phyloP scores from a whole-genome alignment of 2,113 vertebrate genomes.

The Urocolius indicus region DNA sequence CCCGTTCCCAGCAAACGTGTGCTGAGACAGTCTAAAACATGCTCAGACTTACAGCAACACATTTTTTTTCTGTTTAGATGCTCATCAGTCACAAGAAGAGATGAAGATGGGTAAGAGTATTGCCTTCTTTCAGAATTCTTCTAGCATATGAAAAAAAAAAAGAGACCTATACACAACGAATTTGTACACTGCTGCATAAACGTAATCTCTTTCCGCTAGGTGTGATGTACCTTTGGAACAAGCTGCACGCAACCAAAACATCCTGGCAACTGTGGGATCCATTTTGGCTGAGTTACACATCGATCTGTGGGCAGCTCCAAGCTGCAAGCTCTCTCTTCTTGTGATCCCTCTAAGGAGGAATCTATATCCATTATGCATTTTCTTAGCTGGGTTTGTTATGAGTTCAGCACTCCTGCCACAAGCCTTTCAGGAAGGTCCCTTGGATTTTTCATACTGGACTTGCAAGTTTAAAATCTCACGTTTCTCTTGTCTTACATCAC shows the following conservation, averaged over 20 bases:
- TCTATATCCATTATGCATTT: slow-evolving; percentile 19
- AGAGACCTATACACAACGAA: slow-evolving; percentile 45
- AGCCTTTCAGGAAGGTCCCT: slow-evolving; percentile 55
- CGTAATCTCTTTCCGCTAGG: neutral
- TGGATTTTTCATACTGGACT: slow-evolving; percentile 2
- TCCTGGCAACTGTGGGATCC: slow-evolving; percentile 24
- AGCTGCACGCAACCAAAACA: neutral
- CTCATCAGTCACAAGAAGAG: slow-evolving; percentile 45
- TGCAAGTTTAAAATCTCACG: neutral
- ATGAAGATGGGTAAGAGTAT: slow-evolving; percentile 38
- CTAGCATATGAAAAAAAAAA: slow-evolving; percentile 51
- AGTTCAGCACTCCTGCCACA: slow-evolving; percentile 48
- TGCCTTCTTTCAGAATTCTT: slow-evolving; percentile 58
- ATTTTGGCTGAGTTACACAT: neutral
- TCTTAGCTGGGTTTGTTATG: neutral
- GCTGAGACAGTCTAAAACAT: slow-evolving; percentile 67
- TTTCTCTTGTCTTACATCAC: slow-evolving; percentile 18
- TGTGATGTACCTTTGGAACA: slow-evolving; percentile 41
- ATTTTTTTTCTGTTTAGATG: neutral
- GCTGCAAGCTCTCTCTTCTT: neutral
- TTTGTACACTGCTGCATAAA: slow-evolving; percentile 62
- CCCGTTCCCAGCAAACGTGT: slow-evolving; percentile 29
- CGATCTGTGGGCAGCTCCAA: slow-evolving; percentile 29
- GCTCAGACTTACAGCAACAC: slow-evolving; percentile 55
- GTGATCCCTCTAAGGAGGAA: slow-evolving; percentile 10